A percentile compares a stretch with the other conserved stretches of the same genome.
phyloP scores from a whole-genome alignment of 2,113 vertebrate species.

The Rhipidura dahli region DNA sequence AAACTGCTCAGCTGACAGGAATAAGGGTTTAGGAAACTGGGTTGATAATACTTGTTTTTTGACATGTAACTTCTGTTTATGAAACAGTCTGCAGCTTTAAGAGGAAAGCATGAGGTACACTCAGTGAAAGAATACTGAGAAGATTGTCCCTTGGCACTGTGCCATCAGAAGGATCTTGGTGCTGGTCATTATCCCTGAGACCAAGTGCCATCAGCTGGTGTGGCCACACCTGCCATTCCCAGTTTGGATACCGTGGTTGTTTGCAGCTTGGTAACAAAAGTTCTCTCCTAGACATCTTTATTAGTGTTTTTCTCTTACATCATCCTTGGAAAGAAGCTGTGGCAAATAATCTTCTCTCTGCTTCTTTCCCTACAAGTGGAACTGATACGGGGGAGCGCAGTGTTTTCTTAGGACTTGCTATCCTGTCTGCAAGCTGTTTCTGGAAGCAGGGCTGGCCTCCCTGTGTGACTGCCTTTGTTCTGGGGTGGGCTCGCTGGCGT shows the following conservation, averaged over 20 bases:
- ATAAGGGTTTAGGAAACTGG: neutral
- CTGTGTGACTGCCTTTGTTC: neutral
- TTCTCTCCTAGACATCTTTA: neutral
- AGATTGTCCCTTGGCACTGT: neutral
- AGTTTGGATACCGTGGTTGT: neutral
- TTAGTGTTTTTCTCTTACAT: neutral
- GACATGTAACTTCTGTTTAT: neutral
- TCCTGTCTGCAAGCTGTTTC: neutral
- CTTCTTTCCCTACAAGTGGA: neutral
- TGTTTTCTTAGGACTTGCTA: neutral
- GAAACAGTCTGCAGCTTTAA: neutral
- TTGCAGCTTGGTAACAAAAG: neutral
- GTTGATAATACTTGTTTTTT: neutral
- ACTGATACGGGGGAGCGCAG: neutral
- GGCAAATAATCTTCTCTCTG: neutral
- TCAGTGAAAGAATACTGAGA: neutral
- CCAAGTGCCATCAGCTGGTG: neutral
- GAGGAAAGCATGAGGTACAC: neutral
- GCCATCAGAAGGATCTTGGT: neutral
- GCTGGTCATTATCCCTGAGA: neutral
- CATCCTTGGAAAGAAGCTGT: neutral
- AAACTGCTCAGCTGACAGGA: neutral
- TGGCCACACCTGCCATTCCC: neutral
- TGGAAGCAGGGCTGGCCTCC: neutral
- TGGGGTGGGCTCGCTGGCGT: neutral